Evolutionary conservation across 2,888 invertebrate genomes (phyloP), one percentile per base, ranked within the genome.

Genomic region (Gerosis bhagava): DNA sequence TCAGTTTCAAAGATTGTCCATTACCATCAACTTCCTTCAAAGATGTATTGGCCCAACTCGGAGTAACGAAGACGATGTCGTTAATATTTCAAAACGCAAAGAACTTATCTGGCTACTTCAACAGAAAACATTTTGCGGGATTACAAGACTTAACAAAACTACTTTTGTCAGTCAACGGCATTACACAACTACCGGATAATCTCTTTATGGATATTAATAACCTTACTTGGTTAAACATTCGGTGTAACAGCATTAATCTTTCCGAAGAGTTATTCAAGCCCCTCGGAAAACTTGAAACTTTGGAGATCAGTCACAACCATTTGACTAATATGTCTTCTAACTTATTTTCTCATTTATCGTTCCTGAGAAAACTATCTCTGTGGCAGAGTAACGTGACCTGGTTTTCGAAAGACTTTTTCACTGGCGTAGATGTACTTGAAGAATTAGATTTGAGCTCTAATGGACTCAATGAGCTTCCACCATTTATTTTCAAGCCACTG

Each of bases 361-460:
- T 90, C 57, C 71, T 95, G 49, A 77, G 80, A 43, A 86, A 91
- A 35, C 77, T 96, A 40, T 93, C 94, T 60, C 70, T 95, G 21
- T 93, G 93, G 92, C 90, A 91, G 60, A 96, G 95, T 67, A 90
- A 91, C 57, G 78, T 96, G 44, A 90, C 83, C 15, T 90, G 91
- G 73, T 83, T 95, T 25, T 88, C 91, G 10, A 83, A 90, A 51
- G 87, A 91, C 47, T 87, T 92, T 50, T 94, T 95, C 64, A 89
- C 90, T 19, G 91, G 93, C 34, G 87, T 93, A 2, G 77, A 87
- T 19, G 90, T 91, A 0, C 79, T 96, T 3, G 83, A 90, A 59
- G 90, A 91, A 54, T 82, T 96, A 50, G 94, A 95, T 77, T 72
- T 96, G 43, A 92, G 93, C 58, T 80, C 89, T 8, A 95, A 95